Percentiles rank a stretch among this genome's conserved stretches.
Evolutionary conservation across 1,140 invertebrate species (phyloP).

Genomic region (Anoplophora glabripennis): DNA sequence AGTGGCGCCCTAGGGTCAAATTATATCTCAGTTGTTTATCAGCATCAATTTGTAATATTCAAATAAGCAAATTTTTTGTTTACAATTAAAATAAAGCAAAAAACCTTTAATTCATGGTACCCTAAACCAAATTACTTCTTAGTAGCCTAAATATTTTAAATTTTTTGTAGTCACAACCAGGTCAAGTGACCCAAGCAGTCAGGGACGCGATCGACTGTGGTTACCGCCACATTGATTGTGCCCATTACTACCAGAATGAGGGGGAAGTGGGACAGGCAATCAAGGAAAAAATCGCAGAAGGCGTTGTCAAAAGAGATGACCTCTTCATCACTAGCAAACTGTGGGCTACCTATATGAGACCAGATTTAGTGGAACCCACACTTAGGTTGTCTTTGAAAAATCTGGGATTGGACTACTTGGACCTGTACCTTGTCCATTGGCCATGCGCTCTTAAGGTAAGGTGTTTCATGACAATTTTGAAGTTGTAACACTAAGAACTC

Average conservation of each 20-base stretch:
- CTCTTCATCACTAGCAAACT: conserved; percentile 65
- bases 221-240: conserved; percentile 72
- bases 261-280: conserved; percentile 78
- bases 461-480: too few species aligned
- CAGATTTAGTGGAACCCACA: conserved; percentile 59
- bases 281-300: conserved; percentile 65
- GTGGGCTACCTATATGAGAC: conserved; percentile 64
- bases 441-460: conserved; percentile 56
- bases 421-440: conserved; percentile 80
- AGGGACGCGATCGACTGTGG: conserved; percentile 64
- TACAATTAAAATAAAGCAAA: too few species aligned
- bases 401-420: conserved; percentile 71
- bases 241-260: conserved; percentile 75
- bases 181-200: conserved; percentile 44
- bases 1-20: too few species aligned
- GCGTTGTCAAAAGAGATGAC: conserved; percentile 67
- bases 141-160: neutral
- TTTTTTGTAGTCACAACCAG: conserved; percentile 35
- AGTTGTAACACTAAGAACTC: too few species aligned
- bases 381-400: conserved; percentile 62
- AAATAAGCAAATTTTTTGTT: too few species aligned
- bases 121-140: too few species aligned
- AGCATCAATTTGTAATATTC: too few species aligned
- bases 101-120: too few species aligned
- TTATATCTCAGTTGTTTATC: too few species aligned